Evolutionary conservation across 2,113 vertebrate species (phyloP), one percentile per base, ranked within the genome.

Genomic region (Galbula dea): DNA sequence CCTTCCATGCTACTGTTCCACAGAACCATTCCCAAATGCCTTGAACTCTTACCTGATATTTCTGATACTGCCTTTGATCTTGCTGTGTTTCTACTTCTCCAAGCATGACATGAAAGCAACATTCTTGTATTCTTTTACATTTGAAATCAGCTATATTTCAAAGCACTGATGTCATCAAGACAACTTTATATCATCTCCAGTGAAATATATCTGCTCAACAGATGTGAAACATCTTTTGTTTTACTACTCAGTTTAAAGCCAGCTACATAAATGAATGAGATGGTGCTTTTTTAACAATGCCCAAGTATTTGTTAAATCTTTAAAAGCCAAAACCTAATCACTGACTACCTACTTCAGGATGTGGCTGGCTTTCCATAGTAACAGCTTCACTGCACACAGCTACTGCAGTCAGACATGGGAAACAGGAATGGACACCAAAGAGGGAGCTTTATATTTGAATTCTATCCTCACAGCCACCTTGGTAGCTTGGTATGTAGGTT

Each of bases 121-220:
- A 55, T 83, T 83, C 36, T 59, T 52, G 7, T 94, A 74, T 54
- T 93, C 12, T 90, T 87, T 88, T 89, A 92, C 88, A 90, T 37
- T 87, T 80, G 45, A 85, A 89, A 93, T 85, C 51, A 80, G 74
- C 77, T 89, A 23, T 92, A 94, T 94, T 91, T 95, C 86, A 94
- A 94, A 90, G 48, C 17, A 94, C 89, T 96, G 67, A 89, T 95
- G 63, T 89, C 77, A 88, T 87, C 63, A 83, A 51, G 89, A 88
- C 88, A 95, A 86, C 66, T 92, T 94, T 45, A 17, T 85, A 77
- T 80, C 59, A 85, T 82, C 59, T 90, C 74, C 62, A 77, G 74
- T 94, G 89, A 92, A 96, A 93, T 45, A 15, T 88, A 90, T 83
- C 91, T 93, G 88, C 84, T 67, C 74, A 93, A 79, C 88, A 96